Evolutionary conservation across 2,797 vertebrate species (phyloP).

Genomic region (Cuniculus paca): DNA sequence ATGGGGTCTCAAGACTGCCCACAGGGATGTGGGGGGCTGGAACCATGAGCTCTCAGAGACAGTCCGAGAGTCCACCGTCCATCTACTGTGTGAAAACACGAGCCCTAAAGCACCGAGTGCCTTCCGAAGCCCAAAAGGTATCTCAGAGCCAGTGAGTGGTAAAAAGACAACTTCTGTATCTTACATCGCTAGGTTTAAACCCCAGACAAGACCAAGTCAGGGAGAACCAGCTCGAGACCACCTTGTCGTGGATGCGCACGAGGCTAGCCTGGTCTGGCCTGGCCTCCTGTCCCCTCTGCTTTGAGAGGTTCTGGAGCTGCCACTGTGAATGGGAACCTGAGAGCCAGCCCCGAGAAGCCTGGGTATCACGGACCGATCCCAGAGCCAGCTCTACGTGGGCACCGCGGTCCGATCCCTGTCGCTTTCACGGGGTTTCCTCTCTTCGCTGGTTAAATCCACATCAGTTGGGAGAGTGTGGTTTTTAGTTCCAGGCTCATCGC

Average conservation of each 20-base stretch:
- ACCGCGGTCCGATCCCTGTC: rapidly evolving
- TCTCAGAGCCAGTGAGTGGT: not conserved
- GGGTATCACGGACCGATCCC: rapidly evolving
- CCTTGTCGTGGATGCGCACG: not conserved
- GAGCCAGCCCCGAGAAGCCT: not conserved
- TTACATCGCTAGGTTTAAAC: not conserved
- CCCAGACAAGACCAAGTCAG: not conserved
- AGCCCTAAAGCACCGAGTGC: not conserved
- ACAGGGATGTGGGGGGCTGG: not conserved
- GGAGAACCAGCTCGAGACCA: not conserved
- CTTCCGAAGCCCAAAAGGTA: not conserved
- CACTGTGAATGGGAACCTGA: rapidly evolving
- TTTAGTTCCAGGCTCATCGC: not conserved
- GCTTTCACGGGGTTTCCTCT: not conserved
- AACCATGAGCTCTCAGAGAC: rapidly evolving
- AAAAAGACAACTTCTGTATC: not conserved
- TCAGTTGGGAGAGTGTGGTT: not conserved
- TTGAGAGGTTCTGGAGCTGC: not conserved
- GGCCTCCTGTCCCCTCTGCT: not conserved
- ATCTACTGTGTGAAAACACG: not conserved
- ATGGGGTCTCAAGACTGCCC: not conserved
- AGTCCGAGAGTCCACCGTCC: rapidly evolving
- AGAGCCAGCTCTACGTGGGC: no score
- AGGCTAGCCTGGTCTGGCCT: not conserved
- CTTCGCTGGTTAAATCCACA: not conserved